These are phyloP conservation scores for Malurus splendens DNA, from an alignment of 2,797 vertebrate species.

Conservation along the genomic window DNA sequence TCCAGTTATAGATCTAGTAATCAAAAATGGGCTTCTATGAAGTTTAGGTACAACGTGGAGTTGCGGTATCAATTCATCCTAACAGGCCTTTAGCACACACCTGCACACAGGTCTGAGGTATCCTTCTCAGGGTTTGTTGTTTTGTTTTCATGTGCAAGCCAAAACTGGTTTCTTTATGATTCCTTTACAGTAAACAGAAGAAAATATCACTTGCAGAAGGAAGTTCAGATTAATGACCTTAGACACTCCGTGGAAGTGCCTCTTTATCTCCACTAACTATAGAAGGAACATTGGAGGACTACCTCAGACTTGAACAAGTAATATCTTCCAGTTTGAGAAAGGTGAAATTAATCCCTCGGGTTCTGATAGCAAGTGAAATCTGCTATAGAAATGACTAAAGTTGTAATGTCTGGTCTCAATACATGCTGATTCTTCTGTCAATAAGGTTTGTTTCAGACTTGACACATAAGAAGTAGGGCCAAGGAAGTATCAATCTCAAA, in stretches of 20 bases:
- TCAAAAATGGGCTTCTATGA: neutral
- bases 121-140: neutral
- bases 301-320: neutral
- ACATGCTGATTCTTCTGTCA: neutral
- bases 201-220: neutral
- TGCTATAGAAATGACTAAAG: neutral
- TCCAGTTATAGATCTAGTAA: neutral
- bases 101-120: neutral
- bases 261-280: neutral
- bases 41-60: neutral
- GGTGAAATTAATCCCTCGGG: neutral
- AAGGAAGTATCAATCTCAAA: neutral
- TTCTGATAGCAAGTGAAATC: neutral
- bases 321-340: neutral
- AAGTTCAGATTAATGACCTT: neutral
- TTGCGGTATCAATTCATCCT: neutral
- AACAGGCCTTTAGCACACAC: neutral
- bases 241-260: neutral
- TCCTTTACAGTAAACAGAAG: neutral
- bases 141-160: neutral
- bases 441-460: neutral
- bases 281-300: neutral
- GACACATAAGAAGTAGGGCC: neutral
- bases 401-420: neutral
- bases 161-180: neutral